Base-by-base conservation (phyloP, 2,888 invertebrate genomes). In the Scaptomyza parva region DNA sequence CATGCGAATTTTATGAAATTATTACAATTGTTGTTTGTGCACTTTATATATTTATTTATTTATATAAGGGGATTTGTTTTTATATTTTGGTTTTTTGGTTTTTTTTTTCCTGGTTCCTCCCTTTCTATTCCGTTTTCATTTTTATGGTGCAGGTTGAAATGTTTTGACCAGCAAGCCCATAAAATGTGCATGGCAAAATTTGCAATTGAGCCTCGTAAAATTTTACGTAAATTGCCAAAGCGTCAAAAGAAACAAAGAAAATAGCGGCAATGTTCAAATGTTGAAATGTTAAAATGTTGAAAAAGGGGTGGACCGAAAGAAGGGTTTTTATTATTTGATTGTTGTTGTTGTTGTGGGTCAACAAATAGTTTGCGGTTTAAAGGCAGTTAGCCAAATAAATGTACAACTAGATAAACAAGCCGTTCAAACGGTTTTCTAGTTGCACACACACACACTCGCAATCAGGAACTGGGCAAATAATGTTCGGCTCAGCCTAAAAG, bases 331-430 rank as follows among this genome's bases (percentile, higher is more conserved):
- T 26, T 26, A 7, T 26, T 26, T 7, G 5, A 6, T 26, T 26
- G 26, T 30, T 30, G n/a, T 35, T 14, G 3, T 9, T 28, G 3
- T 28, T 28, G 17, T 17, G 28, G n/a, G 47, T 48, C 39, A 30
- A 24, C 30, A 57, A 74, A 75, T 70, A 60, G 70, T 76, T 82
- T 86, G 87, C 51, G 81, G 81, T 71, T 80, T 77, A 33, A 83
- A 83, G 86, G 86, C 85, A 80, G 87, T 80, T 84, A 77, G 87
- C 87, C 77, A 81, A 81, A 81, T 81, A 84, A 86, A 82, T 82
- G 81, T 84, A 80, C 77, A 84, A 77, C 84, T 65, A 84, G 77
- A 86, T 71, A 80, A 86, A 86, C 81, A 86, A 86, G 69, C 67
- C 64, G 86, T 70, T 71, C 53, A 81, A 83, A 79, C 58, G 71